phyloP scores from a whole-genome alignment of 2,797 vertebrate species.

The Amazonetta brasiliensis region DNA sequence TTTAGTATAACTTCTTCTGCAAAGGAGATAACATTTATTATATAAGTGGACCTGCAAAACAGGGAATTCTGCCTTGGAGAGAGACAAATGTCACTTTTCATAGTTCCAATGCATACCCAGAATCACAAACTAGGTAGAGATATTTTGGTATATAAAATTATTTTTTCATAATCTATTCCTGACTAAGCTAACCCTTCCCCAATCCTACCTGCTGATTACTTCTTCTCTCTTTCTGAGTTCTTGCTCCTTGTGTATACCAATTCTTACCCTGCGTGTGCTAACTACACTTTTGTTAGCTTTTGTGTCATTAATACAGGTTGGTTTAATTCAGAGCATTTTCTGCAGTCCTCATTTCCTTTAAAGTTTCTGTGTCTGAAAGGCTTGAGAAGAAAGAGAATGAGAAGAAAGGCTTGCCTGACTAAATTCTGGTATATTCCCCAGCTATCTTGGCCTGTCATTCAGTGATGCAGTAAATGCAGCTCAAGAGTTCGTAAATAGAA shows the following conservation, averaged over 20 bases:
- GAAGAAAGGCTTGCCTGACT: background rate
- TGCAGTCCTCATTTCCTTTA: background rate
- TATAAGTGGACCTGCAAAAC: background rate
- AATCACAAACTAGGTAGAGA: background rate
- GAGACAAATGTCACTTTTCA: background rate
- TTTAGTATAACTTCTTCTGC: background rate
- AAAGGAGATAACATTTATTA: background rate
- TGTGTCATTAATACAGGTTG: background rate
- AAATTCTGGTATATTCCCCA: background rate
- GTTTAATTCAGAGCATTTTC: background rate
- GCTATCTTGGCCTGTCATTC: background rate
- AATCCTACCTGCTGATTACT: background rate
- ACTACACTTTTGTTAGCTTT: background rate
- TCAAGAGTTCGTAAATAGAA: background rate
- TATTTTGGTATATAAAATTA: background rate
- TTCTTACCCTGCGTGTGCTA: background rate
- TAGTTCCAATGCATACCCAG: background rate
- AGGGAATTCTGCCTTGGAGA: background rate
- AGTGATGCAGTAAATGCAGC: conserved; percentile 9
- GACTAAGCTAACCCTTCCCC: background rate
- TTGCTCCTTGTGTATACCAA: background rate
- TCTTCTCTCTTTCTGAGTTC: background rate
- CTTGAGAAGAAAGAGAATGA: too few species aligned
- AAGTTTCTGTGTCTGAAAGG: conserved; percentile 1
- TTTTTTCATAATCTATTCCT: background rate